A percentile compares a stretch with the other conserved stretches of the same genome.
phyloP scores from a whole-genome alignment of 2,888 invertebrate species.

The Sarcophaga rosellei region DNA sequence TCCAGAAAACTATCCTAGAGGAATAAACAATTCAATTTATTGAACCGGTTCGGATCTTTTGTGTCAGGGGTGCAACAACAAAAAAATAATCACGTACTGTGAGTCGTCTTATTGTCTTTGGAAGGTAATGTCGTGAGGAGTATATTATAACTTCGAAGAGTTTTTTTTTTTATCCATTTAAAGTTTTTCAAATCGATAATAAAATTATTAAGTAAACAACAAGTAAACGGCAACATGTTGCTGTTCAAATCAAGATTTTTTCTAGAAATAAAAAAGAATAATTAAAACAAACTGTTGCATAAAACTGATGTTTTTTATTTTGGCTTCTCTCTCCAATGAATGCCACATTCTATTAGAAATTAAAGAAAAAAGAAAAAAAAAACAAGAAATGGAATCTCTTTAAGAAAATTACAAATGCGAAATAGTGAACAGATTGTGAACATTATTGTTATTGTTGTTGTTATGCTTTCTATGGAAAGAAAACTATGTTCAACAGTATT shows the following conservation, averaged over 20 bases:
- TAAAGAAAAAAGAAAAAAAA: not conserved
- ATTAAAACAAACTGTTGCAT: constrained; percentile 45
- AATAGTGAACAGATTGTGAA: constrained; percentile 24
- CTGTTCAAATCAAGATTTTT: constrained; percentile 5
- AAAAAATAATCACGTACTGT: too few species aligned
- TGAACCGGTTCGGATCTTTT: too few species aligned
- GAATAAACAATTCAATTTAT: too few species aligned
- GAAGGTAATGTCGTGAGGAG: too few species aligned
- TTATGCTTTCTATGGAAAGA: constrained; percentile 11
- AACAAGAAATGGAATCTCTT: not conserved
- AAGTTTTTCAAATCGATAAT: constrained; percentile 10
- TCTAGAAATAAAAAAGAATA: too few species aligned
- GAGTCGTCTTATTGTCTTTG: too few species aligned
- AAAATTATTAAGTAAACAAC: constrained; percentile 25
- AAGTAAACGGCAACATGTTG: constrained; percentile 55
- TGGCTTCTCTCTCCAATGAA: not conserved
- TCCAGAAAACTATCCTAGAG: too few species aligned
- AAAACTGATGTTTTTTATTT: constrained; percentile 16
- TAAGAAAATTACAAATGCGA: constrained; percentile 8
- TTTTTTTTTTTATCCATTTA: not conserved
- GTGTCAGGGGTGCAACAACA: too few species aligned
- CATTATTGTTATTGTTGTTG: constrained; percentile 15
- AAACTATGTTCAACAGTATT: too few species aligned
- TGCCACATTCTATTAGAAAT: constrained; percentile 11
- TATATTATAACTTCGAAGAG: too few species aligned